Percentiles rank a stretch among this genome's conserved stretches.
Evolutionary conservation across 2,797 vertebrate genomes (phyloP).

Genomic region (Psittacula echo): DNA sequence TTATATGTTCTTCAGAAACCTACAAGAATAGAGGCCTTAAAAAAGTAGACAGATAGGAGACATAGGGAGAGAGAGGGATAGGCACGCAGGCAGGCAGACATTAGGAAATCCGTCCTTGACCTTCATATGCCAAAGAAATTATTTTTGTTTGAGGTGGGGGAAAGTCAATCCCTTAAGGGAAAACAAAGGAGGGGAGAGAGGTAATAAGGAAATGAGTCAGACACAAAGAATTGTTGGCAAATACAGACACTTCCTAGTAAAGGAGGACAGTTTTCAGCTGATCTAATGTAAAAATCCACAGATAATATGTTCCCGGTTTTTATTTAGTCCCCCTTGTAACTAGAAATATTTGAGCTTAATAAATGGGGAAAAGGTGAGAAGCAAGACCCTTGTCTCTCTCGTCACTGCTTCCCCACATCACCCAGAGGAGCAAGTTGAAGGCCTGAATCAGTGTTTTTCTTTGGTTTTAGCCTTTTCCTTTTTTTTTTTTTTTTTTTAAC

Average conservation of each 20-base stretch:
- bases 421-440: not conserved
- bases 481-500: not conserved
- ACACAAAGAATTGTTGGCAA: constrained; percentile 74
- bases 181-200: constrained; percentile 65
- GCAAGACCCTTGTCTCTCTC: constrained; percentile 24
- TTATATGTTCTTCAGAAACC: not conserved
- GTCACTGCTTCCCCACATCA: constrained; percentile 4
- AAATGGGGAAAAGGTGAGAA: constrained; percentile 41
- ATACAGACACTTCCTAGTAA: constrained; percentile 42
- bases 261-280: constrained; percentile 52
- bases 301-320: constrained; percentile 57
- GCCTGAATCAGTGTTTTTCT: constrained; percentile 67
- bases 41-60: not conserved
- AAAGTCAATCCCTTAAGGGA: constrained; percentile 76
- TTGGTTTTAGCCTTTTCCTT: constrained; percentile 49
- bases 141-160: constrained; percentile 74
- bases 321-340: constrained; percentile 48
- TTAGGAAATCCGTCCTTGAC: constrained; percentile 75
- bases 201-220: constrained; percentile 80
- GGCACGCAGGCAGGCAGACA: constrained; percentile 23
- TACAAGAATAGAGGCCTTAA: not conserved
- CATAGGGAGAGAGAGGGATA: not conserved
- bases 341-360: constrained; percentile 52
- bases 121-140: constrained; percentile 76
- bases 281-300: constrained; percentile 41